Percentiles rank a stretch among this genome's conserved stretches.
These are phyloP conservation scores for Lagorchestes hirsutus DNA, from an alignment of 2,797 vertebrate genomes.

Conservation along the genomic window DNA sequence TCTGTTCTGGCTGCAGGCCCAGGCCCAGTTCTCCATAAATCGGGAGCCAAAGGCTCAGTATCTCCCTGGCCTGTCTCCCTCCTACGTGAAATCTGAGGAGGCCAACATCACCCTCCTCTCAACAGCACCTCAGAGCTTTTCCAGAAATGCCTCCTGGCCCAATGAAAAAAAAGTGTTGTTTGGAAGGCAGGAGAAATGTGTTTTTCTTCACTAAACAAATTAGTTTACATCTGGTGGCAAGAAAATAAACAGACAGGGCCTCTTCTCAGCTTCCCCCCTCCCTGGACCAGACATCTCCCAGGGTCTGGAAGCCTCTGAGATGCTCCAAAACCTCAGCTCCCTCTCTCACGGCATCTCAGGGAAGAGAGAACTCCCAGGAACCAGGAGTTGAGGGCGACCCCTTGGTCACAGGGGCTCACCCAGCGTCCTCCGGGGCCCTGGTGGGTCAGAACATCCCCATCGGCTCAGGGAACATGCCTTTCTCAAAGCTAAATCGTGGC, in stretches of 20 bases:
- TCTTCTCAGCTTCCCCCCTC: slow-evolving; percentile 78
- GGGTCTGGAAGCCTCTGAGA: slow-evolving; percentile 80
- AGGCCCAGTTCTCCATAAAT: not conserved
- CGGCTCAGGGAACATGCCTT: not conserved
- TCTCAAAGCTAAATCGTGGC: not conserved
- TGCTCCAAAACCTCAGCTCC: slow-evolving; percentile 61
- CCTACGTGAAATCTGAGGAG: not conserved
- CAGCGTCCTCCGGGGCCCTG: too few relatives aligned
- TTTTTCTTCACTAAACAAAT: slow-evolving; percentile 87
- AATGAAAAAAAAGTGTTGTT: slow-evolving; percentile 80
- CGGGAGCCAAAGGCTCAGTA: not conserved
- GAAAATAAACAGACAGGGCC: slow-evolving; percentile 85
- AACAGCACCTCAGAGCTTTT: slow-evolving; percentile 53
- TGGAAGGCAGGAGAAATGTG: slow-evolving; percentile 86
- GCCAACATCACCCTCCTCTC: too few relatives aligned
- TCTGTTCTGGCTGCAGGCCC: not conserved
- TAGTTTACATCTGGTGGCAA: slow-evolving; percentile 82
- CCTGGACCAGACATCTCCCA: slow-evolving; percentile 85
- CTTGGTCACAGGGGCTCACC: not conserved
- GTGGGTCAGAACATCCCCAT: not conserved
- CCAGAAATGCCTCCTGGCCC: slow-evolving; percentile 14
- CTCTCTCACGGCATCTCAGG: slow-evolving; percentile 67
- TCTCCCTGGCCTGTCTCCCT: not conserved
- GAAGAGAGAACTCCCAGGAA: not conserved
- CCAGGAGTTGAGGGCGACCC: not conserved